These are phyloP conservation scores for Drosophila hamatofila DNA, from an alignment of 2,888 invertebrate species.

Conservation along the genomic window DNA sequence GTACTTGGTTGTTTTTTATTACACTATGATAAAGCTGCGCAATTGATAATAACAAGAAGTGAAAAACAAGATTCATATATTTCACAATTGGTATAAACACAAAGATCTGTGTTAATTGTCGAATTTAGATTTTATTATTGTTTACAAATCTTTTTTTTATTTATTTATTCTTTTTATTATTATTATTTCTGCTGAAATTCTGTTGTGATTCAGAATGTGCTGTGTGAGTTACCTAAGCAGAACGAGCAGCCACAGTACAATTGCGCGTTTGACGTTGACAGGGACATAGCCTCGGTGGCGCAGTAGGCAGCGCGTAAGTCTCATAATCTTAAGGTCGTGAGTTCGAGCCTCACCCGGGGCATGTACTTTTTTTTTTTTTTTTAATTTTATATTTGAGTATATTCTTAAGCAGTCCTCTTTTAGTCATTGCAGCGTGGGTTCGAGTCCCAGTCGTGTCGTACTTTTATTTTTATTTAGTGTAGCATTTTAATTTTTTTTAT, in stretches of 20 bases:
- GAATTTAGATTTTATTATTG: constrained; percentile 1
- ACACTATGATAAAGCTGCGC: constrained; percentile 5
- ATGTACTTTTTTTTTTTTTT: constrained; percentile 56
- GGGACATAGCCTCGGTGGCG: constrained; percentile 84
- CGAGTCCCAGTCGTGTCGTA: background rate
- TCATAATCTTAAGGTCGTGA: constrained; percentile 86
- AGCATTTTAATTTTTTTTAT: background rate
- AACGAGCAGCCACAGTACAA: constrained; percentile 34
- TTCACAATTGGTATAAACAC: background rate
- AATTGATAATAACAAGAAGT: background rate
- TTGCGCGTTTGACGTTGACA: constrained; percentile 36
- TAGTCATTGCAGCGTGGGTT: background rate
- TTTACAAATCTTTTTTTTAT: background rate
- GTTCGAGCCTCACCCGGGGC: constrained; percentile 85
- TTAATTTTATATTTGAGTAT: background rate
- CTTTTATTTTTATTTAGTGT: background rate
- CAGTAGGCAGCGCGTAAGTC: constrained; percentile 86
- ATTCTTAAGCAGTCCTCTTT: background rate
- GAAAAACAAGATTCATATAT: constrained; percentile 3
- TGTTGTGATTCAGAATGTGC: background rate
- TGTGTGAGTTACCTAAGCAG: background rate
- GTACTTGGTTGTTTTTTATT: constrained; percentile 7
- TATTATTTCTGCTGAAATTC: constrained; percentile 3
- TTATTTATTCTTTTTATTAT: background rate
- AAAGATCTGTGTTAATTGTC: background rate